Evolutionary conservation across 2,113 vertebrate species (phyloP), one percentile per base, ranked within the genome.

Genomic region (Takifugu flavidus): DNA sequence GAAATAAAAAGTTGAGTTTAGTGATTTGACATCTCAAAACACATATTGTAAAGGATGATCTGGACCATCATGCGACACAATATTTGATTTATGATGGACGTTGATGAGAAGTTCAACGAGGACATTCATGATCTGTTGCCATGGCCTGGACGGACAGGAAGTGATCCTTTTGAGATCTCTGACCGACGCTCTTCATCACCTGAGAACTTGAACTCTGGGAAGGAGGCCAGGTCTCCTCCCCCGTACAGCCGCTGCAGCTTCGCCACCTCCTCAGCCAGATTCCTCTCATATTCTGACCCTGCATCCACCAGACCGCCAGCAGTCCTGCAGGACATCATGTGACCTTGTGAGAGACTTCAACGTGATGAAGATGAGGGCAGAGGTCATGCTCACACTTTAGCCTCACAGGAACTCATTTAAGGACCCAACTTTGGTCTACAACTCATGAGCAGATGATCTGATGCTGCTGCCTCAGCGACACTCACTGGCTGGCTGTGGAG

Each of bases 231-330:
- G 78, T 98, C 95, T 71, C 91, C 95, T n/a, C 93, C 94, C 13
- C 95, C 95, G 27, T 91, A 98, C 0, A 94, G 83, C 25, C 95
- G 91, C 62, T 95, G 91, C 13, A 98, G 93, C 75, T 94, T 96
- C 45, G 84, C 74, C 4, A 94, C 78, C 56, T 96, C 94, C 39
- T 91, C 92, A 11, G 88, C 89, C 55, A 98, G 31, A 0, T 91
- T 90, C 74, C 94, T 95, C 58, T 98, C 88, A 63, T 95, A 98
- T 0, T 94, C 93, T 0, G 93, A 80, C 13, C 92, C 93, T 25
- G 79, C 69, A 74, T 97, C 95, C 31, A 95, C 90, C 34, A 94
- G 86, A 3, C 91, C 93, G 31, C 90, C 93, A 53, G 89, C 5
- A 47, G 89, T 70, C 78, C 96, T 98, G 4, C 26, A 49, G 29